Evolutionary conservation across 2,113 vertebrate species (phyloP).

Genomic region (Spheniscus mendiculus): DNA sequence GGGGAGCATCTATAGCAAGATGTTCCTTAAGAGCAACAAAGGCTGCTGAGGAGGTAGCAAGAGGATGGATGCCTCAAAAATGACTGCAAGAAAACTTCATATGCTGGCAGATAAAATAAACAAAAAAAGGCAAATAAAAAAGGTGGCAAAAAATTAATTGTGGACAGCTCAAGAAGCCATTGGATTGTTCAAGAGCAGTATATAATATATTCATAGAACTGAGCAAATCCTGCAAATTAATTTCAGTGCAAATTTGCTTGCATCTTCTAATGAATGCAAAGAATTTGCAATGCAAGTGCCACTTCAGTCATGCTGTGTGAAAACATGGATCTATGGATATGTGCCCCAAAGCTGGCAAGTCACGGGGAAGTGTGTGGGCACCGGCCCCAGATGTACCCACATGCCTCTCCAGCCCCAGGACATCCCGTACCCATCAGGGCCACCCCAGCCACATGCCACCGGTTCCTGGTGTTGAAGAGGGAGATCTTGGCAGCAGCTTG

Average conservation of each 20-base stretch:
- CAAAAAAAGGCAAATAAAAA: background rate
- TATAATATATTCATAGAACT: background rate
- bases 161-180: background rate
- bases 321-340: background rate
- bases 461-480: rapidly evolving
- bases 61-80: background rate
- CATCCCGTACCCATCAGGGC: rapidly evolving
- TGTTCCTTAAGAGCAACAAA: background rate
- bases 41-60: background rate
- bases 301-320: rapidly evolving
- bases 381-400: rapidly evolving
- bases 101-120: background rate
- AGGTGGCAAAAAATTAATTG: background rate
- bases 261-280: background rate
- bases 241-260: background rate
- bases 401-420: background rate
- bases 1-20: background rate
- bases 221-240: background rate
- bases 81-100: background rate
- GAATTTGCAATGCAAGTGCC: background rate
- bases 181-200: background rate
- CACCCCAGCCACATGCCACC: rapidly evolving
- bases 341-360: background rate
- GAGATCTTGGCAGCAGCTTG: background rate
- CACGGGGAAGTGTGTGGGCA: rapidly evolving